Percentiles rank a stretch among this genome's conserved stretches.
These are phyloP conservation scores for Megalops atlanticus DNA, from an alignment of 2,113 vertebrate genomes.

Conservation along the genomic window DNA sequence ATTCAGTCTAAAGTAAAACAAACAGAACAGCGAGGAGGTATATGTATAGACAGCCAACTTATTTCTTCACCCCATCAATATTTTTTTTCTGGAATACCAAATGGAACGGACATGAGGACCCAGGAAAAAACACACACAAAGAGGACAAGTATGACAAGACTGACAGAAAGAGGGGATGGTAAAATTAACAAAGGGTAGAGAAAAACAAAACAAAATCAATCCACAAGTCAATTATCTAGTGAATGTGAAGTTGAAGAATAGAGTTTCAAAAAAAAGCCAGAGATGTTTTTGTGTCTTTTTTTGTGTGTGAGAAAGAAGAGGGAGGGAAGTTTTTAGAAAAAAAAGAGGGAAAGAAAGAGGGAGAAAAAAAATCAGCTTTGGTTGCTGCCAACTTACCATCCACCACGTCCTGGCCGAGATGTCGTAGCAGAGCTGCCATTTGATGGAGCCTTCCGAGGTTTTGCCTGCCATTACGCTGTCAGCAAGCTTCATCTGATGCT, in stretches of 20 bases:
- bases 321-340: conserved; percentile 70
- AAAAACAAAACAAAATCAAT: conserved; percentile 67
- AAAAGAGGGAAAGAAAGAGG: conserved; percentile 49
- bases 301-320: conserved; percentile 64
- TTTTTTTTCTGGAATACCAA: conserved; percentile 30
- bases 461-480: conserved; percentile 98
- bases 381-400: conserved; percentile 97
- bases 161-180: conserved; percentile 59
- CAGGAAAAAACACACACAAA: conserved; percentile 21
- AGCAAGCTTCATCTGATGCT: conserved; percentile 98
- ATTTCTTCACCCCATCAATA: conserved; percentile 24
- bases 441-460: conserved; percentile 98
- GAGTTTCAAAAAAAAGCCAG: conserved; percentile 34
- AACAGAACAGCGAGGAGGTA: conserved; percentile 42
- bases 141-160: conserved; percentile 49
- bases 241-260: conserved; percentile 71
- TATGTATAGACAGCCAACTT: conserved; percentile 16
- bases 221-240: conserved; percentile 69
- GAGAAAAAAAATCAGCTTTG: conserved; percentile 69
- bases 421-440: conserved; percentile 99
- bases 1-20: conserved; percentile 48
- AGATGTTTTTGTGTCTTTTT: conserved; percentile 35
- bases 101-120: conserved; percentile 27
- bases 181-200: conserved; percentile 64
- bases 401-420: conserved; percentile 99